Percentiles rank a stretch among this genome's conserved stretches.
Conservation (phyloP, 2,113 vertebrate species). For the Cebus imitator region DNA sequence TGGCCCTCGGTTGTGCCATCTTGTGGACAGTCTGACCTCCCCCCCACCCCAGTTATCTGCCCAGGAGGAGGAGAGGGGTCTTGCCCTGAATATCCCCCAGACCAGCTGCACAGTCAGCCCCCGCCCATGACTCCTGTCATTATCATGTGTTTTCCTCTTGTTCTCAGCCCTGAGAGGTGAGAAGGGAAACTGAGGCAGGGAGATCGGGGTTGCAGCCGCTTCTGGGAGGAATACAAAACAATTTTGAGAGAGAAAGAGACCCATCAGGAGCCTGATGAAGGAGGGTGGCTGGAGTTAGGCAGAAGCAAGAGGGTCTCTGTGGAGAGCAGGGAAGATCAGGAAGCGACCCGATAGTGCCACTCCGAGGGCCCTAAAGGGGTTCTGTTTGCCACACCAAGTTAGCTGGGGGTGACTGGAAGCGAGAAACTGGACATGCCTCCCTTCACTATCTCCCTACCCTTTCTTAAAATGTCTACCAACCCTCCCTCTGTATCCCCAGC, state of each 20-base stretch:
- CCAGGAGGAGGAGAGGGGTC: background rate
- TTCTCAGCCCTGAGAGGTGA: background rate
- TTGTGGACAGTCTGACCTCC: background rate
- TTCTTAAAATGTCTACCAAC: background rate
- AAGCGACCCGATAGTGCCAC: background rate
- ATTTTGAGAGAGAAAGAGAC: background rate
- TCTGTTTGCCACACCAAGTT: background rate
- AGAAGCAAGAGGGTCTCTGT: background rate
- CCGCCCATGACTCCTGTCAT: background rate
- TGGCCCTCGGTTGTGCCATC: background rate
- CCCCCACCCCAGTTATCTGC: background rate
- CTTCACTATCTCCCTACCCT: background rate
- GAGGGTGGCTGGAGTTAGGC: background rate
- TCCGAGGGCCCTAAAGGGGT: background rate
- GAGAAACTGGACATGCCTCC: background rate
- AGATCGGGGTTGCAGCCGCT: background rate
- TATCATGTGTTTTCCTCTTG: background rate
- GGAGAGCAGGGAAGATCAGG: background rate
- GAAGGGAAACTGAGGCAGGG: constrained; percentile 51
- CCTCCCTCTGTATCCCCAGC: background rate
- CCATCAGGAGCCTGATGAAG: background rate
- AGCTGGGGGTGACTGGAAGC: background rate
- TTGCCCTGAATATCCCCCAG: background rate
- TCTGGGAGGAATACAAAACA: background rate
- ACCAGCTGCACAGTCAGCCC: background rate